phyloP scores from a whole-genome alignment of 2,113 vertebrate genomes.

The Zosterops japonicus region DNA sequence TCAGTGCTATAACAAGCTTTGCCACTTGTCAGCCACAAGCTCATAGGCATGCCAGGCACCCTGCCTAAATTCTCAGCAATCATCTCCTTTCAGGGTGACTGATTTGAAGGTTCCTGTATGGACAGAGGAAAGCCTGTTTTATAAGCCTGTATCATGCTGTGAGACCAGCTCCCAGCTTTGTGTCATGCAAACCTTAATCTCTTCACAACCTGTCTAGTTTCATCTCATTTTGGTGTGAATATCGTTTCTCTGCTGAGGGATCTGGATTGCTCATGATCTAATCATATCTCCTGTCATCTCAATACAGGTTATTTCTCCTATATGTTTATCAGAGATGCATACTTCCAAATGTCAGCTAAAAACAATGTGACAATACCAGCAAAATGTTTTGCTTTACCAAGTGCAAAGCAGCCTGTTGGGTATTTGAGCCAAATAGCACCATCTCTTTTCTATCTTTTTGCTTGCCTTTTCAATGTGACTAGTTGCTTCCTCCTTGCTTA shows the following conservation, averaged over 20 bases:
- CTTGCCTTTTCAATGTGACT: conserved; percentile 1
- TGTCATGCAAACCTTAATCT: conserved; percentile 58
- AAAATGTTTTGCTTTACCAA: conserved; percentile 16
- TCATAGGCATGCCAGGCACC: background rate
- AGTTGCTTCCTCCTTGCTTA: background rate
- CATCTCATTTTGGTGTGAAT: conserved; percentile 53
- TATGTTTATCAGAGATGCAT: conserved; percentile 44
- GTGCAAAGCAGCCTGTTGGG: conserved; percentile 32
- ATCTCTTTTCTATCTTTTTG: background rate
- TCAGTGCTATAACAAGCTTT: background rate
- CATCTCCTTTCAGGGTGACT: background rate
- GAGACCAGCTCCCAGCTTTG: conserved; percentile 49
- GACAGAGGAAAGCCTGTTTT: background rate
- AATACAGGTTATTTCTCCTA: conserved; percentile 21
- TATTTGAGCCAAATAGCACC: background rate
- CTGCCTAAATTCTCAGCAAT: conserved; percentile 13
- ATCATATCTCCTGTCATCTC: conserved; percentile 57
- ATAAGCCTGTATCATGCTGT: background rate
- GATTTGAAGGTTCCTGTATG: conserved; percentile 12
- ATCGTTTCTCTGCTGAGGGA: conserved; percentile 9
- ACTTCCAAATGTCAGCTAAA: conserved; percentile 64
- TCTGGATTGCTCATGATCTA: conserved; percentile 57
- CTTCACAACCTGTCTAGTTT: conserved; percentile 61
- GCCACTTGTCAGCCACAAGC: background rate
- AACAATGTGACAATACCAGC: conserved; percentile 53